phyloP scores from a whole-genome alignment of 2,113 vertebrate species.

The Myrmophylax atrothorax region DNA sequence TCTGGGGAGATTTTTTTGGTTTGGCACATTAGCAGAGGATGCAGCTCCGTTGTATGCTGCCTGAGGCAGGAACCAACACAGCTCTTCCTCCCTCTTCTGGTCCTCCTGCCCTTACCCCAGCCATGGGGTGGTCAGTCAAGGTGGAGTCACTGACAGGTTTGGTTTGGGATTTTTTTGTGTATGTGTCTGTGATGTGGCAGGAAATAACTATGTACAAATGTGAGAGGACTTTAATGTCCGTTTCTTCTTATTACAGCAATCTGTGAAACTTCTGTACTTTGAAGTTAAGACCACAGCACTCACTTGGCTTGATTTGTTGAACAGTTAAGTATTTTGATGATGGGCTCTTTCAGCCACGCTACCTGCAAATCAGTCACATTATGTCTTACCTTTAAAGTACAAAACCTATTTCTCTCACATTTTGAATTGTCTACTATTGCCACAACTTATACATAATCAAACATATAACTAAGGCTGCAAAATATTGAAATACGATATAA shows the following conservation, averaged over 20 bases:
- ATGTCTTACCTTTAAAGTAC: neutral
- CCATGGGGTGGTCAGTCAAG: neutral
- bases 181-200: neutral
- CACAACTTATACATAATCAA: neutral
- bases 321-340: neutral
- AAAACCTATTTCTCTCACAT: neutral
- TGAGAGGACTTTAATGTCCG: neutral
- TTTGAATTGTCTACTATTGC: neutral
- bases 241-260: neutral
- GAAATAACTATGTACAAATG: neutral
- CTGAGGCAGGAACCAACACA: neutral
- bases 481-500: neutral
- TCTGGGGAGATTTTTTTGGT: neutral
- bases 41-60: neutral
- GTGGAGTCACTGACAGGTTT: neutral
- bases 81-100: neutral
- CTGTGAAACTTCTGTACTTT: neutral
- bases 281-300: neutral
- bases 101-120: accelerated
- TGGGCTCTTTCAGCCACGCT: neutral
- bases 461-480: neutral
- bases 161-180: neutral
- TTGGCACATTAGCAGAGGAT: neutral
- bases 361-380: neutral
- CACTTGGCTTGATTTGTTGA: neutral